Evolutionary conservation across 2,888 invertebrate genomes (phyloP).

Genomic region (Lithophane ornitopus): DNA sequence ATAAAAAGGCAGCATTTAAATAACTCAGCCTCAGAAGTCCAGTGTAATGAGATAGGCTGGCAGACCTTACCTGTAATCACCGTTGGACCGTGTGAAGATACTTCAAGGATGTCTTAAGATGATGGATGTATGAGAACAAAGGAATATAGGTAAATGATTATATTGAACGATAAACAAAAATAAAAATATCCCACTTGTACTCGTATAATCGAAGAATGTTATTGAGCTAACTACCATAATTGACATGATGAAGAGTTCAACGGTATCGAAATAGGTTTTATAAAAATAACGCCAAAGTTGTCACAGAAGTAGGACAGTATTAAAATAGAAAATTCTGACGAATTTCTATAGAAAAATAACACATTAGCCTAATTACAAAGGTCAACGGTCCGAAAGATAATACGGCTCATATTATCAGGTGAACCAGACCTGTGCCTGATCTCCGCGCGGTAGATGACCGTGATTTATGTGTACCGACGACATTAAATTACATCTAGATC

Average conservation of each 20-base stretch:
- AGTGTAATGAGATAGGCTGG: conserved; percentile 63
- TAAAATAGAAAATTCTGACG: conserved; percentile 3
- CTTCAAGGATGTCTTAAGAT: conserved; percentile 37
- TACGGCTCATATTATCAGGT: conserved; percentile 78
- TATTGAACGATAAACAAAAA: conserved; percentile 1
- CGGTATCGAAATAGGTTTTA: background rate
- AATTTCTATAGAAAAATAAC: conserved; percentile 25
- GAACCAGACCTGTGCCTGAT: conserved; percentile 81
- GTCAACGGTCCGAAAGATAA: conserved; percentile 74
- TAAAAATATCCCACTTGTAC: background rate
- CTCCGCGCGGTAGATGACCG: conserved; percentile 84
- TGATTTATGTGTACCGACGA: conserved; percentile 88
- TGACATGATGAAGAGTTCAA: conserved; percentile 31
- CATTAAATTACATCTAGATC: conserved; percentile 90
- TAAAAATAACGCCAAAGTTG: conserved; percentile 7
- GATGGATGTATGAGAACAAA: conserved; percentile 29
- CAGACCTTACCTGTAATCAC: conserved; percentile 50
- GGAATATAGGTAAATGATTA: conserved; percentile 15
- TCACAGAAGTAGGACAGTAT: conserved; percentile 14
- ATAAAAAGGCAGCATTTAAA: conserved; percentile 67
- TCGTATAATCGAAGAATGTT: background rate
- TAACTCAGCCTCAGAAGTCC: conserved; percentile 56
- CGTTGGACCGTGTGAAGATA: conserved; percentile 57
- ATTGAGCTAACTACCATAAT: conserved; percentile 9
- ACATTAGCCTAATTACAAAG: conserved; percentile 75